Conservation (phyloP, 2,888 invertebrate genomes). For the Tolmerus cingulatus region DNA sequence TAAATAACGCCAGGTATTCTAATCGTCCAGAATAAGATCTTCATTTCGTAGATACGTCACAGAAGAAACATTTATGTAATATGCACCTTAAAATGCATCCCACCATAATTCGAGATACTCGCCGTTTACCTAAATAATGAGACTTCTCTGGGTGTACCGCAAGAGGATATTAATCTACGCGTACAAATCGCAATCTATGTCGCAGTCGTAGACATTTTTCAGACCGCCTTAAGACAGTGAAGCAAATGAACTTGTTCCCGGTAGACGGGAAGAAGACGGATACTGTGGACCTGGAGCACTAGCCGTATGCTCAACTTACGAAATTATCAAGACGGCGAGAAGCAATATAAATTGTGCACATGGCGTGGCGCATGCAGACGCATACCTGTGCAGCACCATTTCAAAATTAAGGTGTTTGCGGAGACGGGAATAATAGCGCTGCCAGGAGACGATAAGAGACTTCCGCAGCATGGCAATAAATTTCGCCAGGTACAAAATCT, state of each 20-base stretch:
- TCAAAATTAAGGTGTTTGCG: slow-evolving; percentile 3
- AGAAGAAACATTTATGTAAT: not conserved
- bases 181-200: slow-evolving; percentile 16
- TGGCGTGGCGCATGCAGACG: slow-evolving; percentile 1
- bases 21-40: not conserved
- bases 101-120: not conserved
- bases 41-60: not conserved
- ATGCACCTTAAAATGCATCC: not conserved
- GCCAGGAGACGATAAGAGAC: not conserved
- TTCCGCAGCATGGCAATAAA: slow-evolving; percentile 8
- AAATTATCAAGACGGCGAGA: not conserved
- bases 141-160: not conserved
- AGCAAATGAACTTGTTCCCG: slow-evolving; percentile 17
- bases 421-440: not conserved
- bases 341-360: slow-evolving; percentile 3
- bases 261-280: slow-evolving; percentile 10
- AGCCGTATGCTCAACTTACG: not conserved
- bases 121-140: not conserved
- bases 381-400: not conserved
- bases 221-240: not conserved
- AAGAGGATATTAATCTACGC: slow-evolving; percentile 2
- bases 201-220: slow-evolving; percentile 4
- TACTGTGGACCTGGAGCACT: not conserved
- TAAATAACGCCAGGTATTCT: not conserved
- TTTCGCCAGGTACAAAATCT: not conserved